Evolutionary conservation across 2,888 invertebrate genomes (phyloP).

Genomic region (Rutpela maculata): DNA sequence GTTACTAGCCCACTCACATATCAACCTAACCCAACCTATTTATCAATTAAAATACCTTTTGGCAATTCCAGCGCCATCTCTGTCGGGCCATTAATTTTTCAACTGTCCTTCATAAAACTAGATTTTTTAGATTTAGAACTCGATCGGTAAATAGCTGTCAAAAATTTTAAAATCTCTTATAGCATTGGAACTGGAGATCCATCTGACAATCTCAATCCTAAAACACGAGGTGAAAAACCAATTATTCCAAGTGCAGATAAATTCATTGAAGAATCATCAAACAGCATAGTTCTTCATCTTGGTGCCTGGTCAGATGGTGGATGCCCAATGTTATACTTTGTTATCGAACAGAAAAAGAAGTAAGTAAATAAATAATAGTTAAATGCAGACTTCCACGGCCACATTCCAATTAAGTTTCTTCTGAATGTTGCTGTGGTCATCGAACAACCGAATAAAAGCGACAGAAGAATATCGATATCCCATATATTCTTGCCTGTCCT

Average conservation of each 20-base stretch:
- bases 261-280: conserved; percentile 95
- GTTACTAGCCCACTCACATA: too few species aligned
- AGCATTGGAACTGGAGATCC: conserved; percentile 95
- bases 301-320: conserved; percentile 96
- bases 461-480: too few species aligned
- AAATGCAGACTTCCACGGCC: too few species aligned
- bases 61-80: not conserved
- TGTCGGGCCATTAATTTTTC: not conserved
- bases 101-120: not conserved
- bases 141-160: not conserved
- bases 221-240: conserved; percentile 95
- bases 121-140: not conserved
- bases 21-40: too few species aligned
- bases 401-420: too few species aligned
- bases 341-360: conserved; percentile 96
- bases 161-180: conserved; percentile 47
- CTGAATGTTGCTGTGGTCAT: too few species aligned
- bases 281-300: conserved; percentile 93
- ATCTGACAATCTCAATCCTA: conserved; percentile 91
- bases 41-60: too few species aligned
- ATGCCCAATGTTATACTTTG: conserved; percentile 96
- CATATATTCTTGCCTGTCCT: too few species aligned
- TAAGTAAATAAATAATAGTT: conserved; percentile 70
- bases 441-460: too few species aligned
- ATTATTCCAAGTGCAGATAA: conserved; percentile 92